Conservation (phyloP, 1,140 invertebrate species). For the Colletes gigas region DNA sequence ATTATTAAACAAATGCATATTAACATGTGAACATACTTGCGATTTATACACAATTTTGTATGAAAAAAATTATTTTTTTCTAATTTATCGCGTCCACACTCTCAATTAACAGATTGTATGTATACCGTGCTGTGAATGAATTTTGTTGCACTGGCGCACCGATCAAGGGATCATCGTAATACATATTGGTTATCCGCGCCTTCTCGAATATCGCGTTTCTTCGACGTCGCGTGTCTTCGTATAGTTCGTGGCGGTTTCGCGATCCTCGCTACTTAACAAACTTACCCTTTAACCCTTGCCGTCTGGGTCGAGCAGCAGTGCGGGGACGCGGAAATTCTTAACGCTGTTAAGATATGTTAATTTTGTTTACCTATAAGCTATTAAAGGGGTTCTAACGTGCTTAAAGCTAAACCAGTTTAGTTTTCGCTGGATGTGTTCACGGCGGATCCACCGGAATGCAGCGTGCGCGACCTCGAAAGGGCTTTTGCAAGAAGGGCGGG, state of each 20-base stretch:
- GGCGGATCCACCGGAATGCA: slow-evolving; percentile 72
- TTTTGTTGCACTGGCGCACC: no score
- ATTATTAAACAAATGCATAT: no score
- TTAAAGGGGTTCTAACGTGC: slow-evolving; percentile 80
- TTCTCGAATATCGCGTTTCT: slow-evolving; percentile 53
- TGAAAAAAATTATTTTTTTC: no score
- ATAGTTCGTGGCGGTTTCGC: slow-evolving; percentile 57
- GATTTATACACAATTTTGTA: no score
- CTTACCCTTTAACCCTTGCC: slow-evolving; percentile 60
- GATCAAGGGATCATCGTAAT: neutral
- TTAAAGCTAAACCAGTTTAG: slow-evolving; percentile 81
- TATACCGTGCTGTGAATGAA: no score
- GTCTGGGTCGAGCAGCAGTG: slow-evolving; percentile 55
- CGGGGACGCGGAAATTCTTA: slow-evolving; percentile 79
- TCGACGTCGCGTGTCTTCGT: slow-evolving; percentile 51
- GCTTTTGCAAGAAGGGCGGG: slow-evolving; percentile 40
- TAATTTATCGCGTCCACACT: no score
- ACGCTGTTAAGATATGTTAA: slow-evolving; percentile 82
- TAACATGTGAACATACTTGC: no score
- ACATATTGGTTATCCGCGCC: slow-evolving; percentile 19
- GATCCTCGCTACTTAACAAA: slow-evolving; percentile 66
- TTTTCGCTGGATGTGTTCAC: slow-evolving; percentile 78
- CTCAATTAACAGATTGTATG: no score
- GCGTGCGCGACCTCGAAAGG: slow-evolving; percentile 43
- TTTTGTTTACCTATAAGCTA: slow-evolving; percentile 82